These are phyloP conservation scores for Pseudocheirus occidentalis DNA, from an alignment of 2,797 vertebrate species.

Conservation along the genomic window DNA sequence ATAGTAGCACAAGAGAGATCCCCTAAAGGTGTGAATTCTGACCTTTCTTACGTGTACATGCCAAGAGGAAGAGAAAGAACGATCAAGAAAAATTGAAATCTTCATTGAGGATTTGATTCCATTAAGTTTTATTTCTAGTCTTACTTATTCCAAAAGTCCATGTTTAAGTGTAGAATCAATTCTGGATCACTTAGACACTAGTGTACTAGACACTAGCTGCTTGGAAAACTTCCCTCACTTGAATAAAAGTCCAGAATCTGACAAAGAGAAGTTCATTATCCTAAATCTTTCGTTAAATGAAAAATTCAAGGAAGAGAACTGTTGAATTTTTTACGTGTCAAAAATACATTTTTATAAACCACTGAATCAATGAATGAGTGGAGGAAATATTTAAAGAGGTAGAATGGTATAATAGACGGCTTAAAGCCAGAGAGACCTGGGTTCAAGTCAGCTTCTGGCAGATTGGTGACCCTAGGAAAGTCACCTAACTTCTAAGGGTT, in stretches of 20 bases:
- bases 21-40: conserved; percentile 40
- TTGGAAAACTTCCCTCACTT: conserved; percentile 55
- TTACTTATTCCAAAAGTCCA: conserved; percentile 45
- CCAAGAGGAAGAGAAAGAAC: conserved; percentile 49
- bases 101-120: conserved; percentile 50
- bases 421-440: neutral
- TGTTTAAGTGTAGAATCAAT: conserved; percentile 63
- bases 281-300: conserved; percentile 49
- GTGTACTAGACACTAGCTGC: conserved; percentile 9
- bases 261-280: neutral
- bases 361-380: conserved; percentile 5
- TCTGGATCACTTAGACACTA: conserved; percentile 60
- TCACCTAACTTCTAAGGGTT: neutral
- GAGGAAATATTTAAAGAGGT: neutral
- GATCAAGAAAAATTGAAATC: conserved; percentile 48
- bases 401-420: neutral
- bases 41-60: conserved; percentile 58
- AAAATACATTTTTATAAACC: neutral
- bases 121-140: conserved; percentile 55
- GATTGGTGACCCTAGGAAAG: neutral
- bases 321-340: neutral
- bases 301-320: neutral
- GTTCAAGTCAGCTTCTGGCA: neutral
- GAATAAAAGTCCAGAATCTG: conserved; percentile 33
- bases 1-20: neutral